Base-by-base conservation (phyloP, 2,113 vertebrate species). In the Gallinago jamesoni region DNA sequence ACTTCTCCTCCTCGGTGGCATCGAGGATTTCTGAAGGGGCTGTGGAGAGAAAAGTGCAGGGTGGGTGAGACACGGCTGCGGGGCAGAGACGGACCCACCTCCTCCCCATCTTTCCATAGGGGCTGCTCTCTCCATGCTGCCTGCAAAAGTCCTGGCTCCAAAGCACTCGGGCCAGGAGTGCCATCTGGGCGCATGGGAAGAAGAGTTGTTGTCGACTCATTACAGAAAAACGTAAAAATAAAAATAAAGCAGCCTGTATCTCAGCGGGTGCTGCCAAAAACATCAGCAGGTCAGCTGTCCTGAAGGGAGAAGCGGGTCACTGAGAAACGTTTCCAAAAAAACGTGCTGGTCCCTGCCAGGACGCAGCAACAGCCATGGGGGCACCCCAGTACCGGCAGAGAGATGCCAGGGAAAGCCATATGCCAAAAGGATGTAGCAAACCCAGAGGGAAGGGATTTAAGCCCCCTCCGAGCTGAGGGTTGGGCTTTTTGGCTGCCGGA, bases 1-100 rank as follows among this genome's bases (percentile, higher is more conserved):
- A 99, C 99, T 98, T 98, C 79, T 98, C 98, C 70, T 98, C 98
- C 85, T 99, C 99, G 1, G 99, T 98, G 22, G 98, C 97, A 97
- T 99, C 99, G 10, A 99, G 97, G 96, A 99, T 98, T 91, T 99
- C 99, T 62, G 97, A 89, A 12, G 99, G 98, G 79, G 98, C 99
- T 99, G 97, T 53, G 73, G 56, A 96, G 72, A 91, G 53, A 95
- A 95, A 94, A 72, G 39, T 9, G 16, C 22, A 81, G 20, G 69
- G 20, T 3, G 2, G 89, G 57, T 92, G 35, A 96, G 87, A 92
- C 21, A 33, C 0, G 0, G 13, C n/a, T 70, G 22, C 0, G 1
- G 24, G 62, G 68, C 63, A 91, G 30, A 70, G 30, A 55, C 10
- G 13, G 56, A 62, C 43, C 55, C 64, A 28, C 48, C 28, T 52